Base-by-base conservation (phyloP, 2,888 invertebrate species). In the Papilio gigon region DNA sequence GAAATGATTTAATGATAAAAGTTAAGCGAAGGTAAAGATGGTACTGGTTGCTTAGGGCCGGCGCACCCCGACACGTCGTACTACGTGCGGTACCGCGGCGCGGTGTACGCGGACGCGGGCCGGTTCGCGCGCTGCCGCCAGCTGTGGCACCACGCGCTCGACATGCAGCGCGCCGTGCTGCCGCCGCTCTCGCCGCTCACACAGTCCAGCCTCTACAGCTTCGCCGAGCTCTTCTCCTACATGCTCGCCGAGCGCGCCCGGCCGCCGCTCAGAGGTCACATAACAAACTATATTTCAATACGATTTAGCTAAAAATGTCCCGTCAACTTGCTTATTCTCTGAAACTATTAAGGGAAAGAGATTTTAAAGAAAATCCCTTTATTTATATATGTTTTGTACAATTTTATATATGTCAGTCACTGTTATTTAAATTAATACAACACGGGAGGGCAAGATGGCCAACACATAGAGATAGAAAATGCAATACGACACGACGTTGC, bases 51-150 rank as follows among this genome's bases (percentile, higher is more conserved):
- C 27, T 0, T 76, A 92, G 94, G 96, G 1, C 98, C 98, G 2
- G 98, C 97, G 9, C 98, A 99, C 94, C 98, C 98, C 0, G 98
- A 98, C 88, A 98, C 98, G 56, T 97, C 97, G 79, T 98, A 98
- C 90, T 98, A 98, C 89, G 98, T 99, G 76, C 94, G 98, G 20
- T 98, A 97, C 89, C 94, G 98, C 79, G 97, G 97, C 71, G 97
- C 97, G 0, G 95, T 98, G 73, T 98, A 98, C 91, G 98, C 98
- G 44, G 98, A 98, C 89, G 96, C 97, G 73, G 97, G 98, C 2
- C 96, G 98, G 80, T 98, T 98, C 92, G 94, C 95, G 77, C 94
- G 96, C 75, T 99, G 98, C 89, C 97, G 98, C 73, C 95, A 96
- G 79, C 93, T 99, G 73, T 99, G 99, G 99, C 97, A 97, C 88